phyloP scores from a whole-genome alignment of 2,113 vertebrate species.

The Cygnus atratus region DNA sequence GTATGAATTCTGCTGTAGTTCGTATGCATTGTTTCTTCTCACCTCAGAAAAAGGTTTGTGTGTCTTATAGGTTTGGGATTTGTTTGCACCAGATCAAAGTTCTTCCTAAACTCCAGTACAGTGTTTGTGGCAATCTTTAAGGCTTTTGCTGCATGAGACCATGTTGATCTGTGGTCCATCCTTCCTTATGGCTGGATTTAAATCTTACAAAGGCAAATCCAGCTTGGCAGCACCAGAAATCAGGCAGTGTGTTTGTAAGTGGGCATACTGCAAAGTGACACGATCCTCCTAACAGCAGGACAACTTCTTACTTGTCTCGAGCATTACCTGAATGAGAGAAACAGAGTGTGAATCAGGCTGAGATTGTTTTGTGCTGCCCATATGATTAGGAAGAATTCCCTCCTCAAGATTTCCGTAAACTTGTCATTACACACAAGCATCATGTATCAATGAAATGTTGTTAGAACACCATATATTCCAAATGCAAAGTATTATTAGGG shows the following conservation, averaged over 20 bases:
- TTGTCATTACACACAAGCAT: neutral
- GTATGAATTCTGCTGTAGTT: conserved; percentile 64
- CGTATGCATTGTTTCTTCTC: neutral
- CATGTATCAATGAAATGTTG: neutral
- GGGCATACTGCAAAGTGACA: neutral
- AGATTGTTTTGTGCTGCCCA: neutral
- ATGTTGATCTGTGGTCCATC: accelerated
- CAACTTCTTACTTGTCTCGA: neutral
- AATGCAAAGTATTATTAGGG: neutral
- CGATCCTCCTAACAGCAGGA: neutral
- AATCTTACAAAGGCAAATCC: neutral
- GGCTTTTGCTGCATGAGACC: neutral
- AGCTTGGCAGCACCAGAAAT: neutral
- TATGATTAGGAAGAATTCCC: neutral
- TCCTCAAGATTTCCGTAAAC: neutral
- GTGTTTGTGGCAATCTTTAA: neutral
- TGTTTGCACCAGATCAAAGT: neutral
- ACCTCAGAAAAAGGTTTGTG: neutral
- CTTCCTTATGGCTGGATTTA: neutral
- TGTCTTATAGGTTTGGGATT: neutral
- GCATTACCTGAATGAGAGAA: neutral
- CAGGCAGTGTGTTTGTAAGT: neutral
- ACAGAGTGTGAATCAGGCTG: neutral
- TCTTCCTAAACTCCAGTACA: neutral
- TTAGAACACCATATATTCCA: neutral